A percentile compares a stretch with the other conserved stretches of the same genome.
Evolutionary conservation across 2,113 vertebrate genomes (phyloP).

Genomic region (Talpa occidentalis): DNA sequence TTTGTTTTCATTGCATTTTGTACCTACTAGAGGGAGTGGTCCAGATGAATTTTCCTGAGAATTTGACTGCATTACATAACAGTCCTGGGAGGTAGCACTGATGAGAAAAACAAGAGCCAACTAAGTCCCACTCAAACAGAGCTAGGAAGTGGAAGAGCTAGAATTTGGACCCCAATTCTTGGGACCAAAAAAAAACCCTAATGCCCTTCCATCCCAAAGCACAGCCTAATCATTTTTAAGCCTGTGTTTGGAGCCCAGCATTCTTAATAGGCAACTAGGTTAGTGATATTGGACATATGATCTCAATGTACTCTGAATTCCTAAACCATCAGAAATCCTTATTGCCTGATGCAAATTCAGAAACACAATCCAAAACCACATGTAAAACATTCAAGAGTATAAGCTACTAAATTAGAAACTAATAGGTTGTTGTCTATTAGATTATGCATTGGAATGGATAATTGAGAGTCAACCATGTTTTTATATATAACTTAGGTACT

Average conservation of each 20-base stretch:
- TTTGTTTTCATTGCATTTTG: background rate
- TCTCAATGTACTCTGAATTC: slow-evolving; percentile 28
- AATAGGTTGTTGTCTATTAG: slow-evolving; percentile 59
- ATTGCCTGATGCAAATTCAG: slow-evolving; percentile 41
- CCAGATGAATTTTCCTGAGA: slow-evolving; percentile 31
- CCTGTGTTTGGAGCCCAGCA: background rate
- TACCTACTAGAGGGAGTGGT: background rate
- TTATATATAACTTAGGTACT: background rate
- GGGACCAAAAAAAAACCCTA: background rate
- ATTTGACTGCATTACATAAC: background rate
- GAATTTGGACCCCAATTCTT: background rate
- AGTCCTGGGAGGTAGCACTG: background rate
- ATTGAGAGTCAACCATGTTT: slow-evolving; percentile 1
- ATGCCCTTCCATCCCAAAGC: background rate
- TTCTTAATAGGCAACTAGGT: background rate
- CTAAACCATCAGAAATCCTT: background rate
- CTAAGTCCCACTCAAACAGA: background rate
- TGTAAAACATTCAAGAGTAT: slow-evolving; percentile 39
- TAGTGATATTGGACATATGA: background rate
- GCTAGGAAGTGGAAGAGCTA: background rate
- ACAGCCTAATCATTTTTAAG: background rate
- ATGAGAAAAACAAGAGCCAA: background rate
- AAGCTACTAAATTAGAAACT: slow-evolving; percentile 44
- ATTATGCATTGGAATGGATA: slow-evolving; percentile 27
- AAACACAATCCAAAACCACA: slow-evolving; percentile 56